Percentiles rank a stretch among this genome's conserved stretches.
Evolutionary conservation across 2,888 invertebrate species (phyloP).

Genomic region (Drosophila percnosoma): DNA sequence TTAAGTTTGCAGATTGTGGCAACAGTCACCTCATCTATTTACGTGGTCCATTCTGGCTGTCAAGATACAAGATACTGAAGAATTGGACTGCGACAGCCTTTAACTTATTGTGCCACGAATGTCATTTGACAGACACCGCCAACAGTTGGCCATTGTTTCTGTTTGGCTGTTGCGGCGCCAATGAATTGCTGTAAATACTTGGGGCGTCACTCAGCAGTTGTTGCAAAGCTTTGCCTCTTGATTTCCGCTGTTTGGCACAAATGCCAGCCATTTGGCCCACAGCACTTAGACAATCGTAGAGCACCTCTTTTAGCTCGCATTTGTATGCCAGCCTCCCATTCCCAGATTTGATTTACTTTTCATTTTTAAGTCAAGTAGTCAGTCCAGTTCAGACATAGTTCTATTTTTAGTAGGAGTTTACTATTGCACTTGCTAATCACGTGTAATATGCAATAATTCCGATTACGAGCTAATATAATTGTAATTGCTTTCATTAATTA

Average conservation of each 20-base stretch:
- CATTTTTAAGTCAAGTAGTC: not conserved
- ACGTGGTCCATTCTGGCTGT: slow-evolving; percentile 18
- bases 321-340: not conserved
- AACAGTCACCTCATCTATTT: slow-evolving; percentile 6
- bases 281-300: slow-evolving; percentile 43
- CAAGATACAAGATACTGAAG: not conserved
- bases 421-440: not conserved
- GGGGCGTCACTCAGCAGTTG: slow-evolving; percentile 32
- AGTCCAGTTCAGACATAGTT: not conserved
- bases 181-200: slow-evolving; percentile 42
- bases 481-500: not conserved
- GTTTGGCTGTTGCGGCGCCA: slow-evolving; percentile 20
- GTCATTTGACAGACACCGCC: slow-evolving; percentile 19
- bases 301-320: not conserved
- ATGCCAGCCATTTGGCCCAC: slow-evolving; percentile 33
- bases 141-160: slow-evolving; percentile 28
- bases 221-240: slow-evolving; percentile 30
- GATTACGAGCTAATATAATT: not conserved
- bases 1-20: slow-evolving; percentile 9
- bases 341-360: not conserved
- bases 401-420: not conserved
- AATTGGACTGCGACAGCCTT: slow-evolving; percentile 15
- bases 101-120: slow-evolving; percentile 19
- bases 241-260: slow-evolving; percentile 36
- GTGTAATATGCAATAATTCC: not conserved